Evolutionary conservation across 2,113 vertebrate genomes (phyloP), one percentile per base, ranked within the genome.

Genomic region (Equus przewalskii): DNA sequence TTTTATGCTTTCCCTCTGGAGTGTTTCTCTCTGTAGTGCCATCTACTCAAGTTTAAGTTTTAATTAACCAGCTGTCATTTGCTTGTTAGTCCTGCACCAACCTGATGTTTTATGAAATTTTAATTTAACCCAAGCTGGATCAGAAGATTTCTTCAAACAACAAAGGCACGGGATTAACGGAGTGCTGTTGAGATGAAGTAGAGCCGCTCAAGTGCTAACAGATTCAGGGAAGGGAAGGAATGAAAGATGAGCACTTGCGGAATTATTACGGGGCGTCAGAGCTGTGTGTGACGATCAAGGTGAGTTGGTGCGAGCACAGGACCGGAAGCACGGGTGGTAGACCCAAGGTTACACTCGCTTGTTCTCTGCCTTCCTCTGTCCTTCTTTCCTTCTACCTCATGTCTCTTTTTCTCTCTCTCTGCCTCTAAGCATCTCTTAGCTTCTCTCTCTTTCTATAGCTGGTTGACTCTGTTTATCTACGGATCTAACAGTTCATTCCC

Each of bases 261-360:
- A 0, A 3, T 22, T 18, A 4, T 7, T 0, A 0, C 14, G 3
- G 0, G 7, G 64, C 4, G 0, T 0, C 1, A 51, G 67, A 4
- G 30, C 21, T 0, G 11, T 10, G 24, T 3, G 3, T 15, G 36
- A 7, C 13, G 10, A 16, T 7, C 73, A 1, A 4, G 1, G 0
- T 2, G 49, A 56, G 3, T 1, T 2, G 14, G 36, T 0, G 5
- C 41, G 10, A 24, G 51, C 3, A 3, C 28, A 12, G 85, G 54
- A 18, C 36, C 7, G 33, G 19, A 28, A 10, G 2, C 62, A 5
- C 62, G 2, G 46, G 4, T 0, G 7, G 12, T 64, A 24, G 8
- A 7, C 28, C 15, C 3, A 1, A 7, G 30, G 11, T 6, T 15
- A 1, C 2, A 1, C 51, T 2, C 0, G 6, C 2, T 3, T 1